phyloP scores from a whole-genome alignment of 2,113 vertebrate species.

The Cyrtonyx montezumae region DNA sequence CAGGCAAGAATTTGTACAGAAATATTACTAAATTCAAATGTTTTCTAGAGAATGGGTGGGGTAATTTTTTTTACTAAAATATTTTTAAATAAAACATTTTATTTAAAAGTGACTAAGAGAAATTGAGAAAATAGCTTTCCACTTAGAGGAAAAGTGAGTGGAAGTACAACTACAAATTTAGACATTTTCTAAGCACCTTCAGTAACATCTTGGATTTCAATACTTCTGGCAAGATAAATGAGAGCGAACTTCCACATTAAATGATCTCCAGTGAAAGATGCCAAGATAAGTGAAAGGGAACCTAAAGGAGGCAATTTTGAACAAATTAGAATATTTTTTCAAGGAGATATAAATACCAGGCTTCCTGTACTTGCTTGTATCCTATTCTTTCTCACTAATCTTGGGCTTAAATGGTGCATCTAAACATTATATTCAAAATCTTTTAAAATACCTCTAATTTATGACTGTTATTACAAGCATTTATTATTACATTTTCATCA shows the following conservation, averaged over 20 bases:
- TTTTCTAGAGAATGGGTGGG: fast-evolving
- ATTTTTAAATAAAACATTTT: neutral
- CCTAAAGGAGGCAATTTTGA: neutral
- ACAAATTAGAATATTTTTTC: neutral
- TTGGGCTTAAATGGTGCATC: neutral
- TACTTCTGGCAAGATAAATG: neutral
- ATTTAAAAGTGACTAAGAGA: neutral
- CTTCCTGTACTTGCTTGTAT: neutral
- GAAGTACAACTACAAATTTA: neutral
- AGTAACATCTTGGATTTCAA: neutral
- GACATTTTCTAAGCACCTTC: neutral
- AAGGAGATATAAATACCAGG: neutral
- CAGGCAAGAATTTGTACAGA: neutral
- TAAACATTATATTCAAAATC: neutral
- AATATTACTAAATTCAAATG: neutral
- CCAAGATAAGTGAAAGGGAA: neutral
- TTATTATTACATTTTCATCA: neutral
- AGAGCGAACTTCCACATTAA: neutral
- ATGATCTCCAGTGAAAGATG: neutral
- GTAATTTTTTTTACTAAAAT: neutral
- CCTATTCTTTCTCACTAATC: neutral
- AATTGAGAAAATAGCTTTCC: neutral
- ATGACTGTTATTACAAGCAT: neutral
- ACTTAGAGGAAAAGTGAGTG: neutral
- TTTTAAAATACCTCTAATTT: neutral